Evolutionary conservation across 2,888 invertebrate genomes (phyloP), one percentile per base, ranked within the genome.

Genomic region (Melieria crassipennis): DNA sequence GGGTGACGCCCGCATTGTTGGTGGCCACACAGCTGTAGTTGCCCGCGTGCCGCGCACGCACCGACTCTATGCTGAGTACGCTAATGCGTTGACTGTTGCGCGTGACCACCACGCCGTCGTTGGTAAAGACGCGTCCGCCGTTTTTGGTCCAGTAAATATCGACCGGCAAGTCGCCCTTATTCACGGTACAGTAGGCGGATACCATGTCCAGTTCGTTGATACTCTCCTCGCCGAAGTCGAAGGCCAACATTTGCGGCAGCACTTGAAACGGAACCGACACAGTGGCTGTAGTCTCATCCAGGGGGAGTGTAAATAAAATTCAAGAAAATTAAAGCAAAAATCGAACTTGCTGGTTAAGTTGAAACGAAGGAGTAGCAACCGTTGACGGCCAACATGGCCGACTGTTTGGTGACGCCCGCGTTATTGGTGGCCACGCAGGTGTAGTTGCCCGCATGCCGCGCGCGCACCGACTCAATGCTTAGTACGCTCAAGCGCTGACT

Each of bases 141-240:
- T 89, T 88, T 73, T 88, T 88, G 1, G 88, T 90, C 93, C 94
- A 94, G 60, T 88, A 88, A 70, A 95, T 92, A 77, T 89, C 89
- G 74, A 95, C 87, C 42, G 94, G 94, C 75, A 91, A 86, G 84
- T 94, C 94, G 56, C 94, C 93, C 84, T 92, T 92, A 76, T 89
- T 89, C 42, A 92, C 92, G 62, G 91, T 89, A 84, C 93, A 93
- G 70, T 89, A 89, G 11, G 90, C 89, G 55, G 91, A 91, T 42
- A 91, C 89, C 85, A 90, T 88, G 79, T 92, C 91, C 75, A 91
- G 90, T 75, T 91, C 90, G 81, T 92, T 91, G 62, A 91, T 88
- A 58, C 90, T 89, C 73, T 91, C 91, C 71, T 89, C 88, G 75
- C 92, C 92, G 79, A 93, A 92, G 81, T 89, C 89, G 81, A 93